Base-by-base conservation (phyloP, 92 coral and sea anemone species). In the Scolanthus callimorphus region DNA sequence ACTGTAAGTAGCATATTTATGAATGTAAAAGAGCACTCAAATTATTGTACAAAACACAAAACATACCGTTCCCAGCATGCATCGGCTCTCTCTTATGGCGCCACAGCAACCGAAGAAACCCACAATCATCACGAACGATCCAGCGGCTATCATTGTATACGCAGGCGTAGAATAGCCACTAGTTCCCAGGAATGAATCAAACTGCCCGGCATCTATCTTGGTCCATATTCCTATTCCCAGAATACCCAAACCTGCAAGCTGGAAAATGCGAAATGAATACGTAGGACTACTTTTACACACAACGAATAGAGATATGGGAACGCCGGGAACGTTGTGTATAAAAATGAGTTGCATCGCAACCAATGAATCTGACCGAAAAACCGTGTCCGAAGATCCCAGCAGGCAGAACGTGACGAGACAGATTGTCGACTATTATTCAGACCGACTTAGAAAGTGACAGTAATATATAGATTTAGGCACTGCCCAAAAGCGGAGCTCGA, bases 101-200 rank as follows among this genome's bases (percentile, higher is more conserved):
- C 97, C 97, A 62, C 85, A 90, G 52, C 97, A 90, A 21, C 97
- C 97, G 20, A 90, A 68, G 65, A 90, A 90, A 39, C 90, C 97
- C 11, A 90, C 90, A 11, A 90, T 31, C 57, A 74, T 80, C 17
- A 90, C 97, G 38, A 90, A 73, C 25, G 80, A 71, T 10, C 97
- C 97, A 0, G 95, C 90, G 0, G 85, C 95, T 3, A 90, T 73
- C 74, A 90, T 62, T 31, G 85, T 71, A 54, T 66, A 67, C 20
- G 95, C 90, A 1, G 97, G 76, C 17, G 80, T 27, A 21, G 81
- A 55, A 63, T 86, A 90, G 6, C 97, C 97, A 28, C 60, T 74
- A 24, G 67, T 58, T 0, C 97, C 97, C 3, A 90, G 76, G 62
- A 90, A 90, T 30, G 90, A 60, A 38, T 90, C 85, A 31, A 82